Evolutionary conservation across 2,113 vertebrate species (phyloP).

Genomic region (Dicentrarchus labrax): DNA sequence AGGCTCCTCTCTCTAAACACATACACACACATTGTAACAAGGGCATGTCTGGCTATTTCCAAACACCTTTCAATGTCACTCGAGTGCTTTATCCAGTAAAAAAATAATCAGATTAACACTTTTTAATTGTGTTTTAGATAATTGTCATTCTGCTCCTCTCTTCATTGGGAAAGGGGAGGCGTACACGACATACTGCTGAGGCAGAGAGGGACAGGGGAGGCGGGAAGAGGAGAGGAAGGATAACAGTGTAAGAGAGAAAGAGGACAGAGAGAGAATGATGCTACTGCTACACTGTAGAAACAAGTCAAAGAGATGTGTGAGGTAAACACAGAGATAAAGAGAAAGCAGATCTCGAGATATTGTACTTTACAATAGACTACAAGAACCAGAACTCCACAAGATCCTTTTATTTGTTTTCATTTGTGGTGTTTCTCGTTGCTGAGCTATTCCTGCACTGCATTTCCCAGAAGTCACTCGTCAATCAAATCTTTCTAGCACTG

Average conservation of each 20-base stretch:
- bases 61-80: slow-evolving; percentile 81
- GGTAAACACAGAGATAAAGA: slow-evolving; percentile 4
- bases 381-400: background rate
- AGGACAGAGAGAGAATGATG: background rate
- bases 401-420: background rate
- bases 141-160: slow-evolving; percentile 81
- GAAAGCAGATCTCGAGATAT: background rate
- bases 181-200: slow-evolving; percentile 16
- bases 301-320: background rate
- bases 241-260: background rate
- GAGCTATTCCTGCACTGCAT: slow-evolving; percentile 9
- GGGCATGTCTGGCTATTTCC: slow-evolving; percentile 62
- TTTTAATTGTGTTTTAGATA: slow-evolving; percentile 84
- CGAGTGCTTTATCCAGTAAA: slow-evolving; percentile 77
- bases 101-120: slow-evolving; percentile 82
- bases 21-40: slow-evolving; percentile 62
- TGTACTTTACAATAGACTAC: background rate
- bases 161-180: slow-evolving; percentile 55
- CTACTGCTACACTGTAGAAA: background rate
- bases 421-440: background rate
- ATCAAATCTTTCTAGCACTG: background rate
- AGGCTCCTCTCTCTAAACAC: background rate
- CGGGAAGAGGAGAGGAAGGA: background rate
- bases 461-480: slow-evolving; percentile 12
- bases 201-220: slow-evolving; percentile 21